Evolutionary conservation across 2,888 invertebrate genomes (phyloP).

Genomic region (Podotricha telesiphe): DNA sequence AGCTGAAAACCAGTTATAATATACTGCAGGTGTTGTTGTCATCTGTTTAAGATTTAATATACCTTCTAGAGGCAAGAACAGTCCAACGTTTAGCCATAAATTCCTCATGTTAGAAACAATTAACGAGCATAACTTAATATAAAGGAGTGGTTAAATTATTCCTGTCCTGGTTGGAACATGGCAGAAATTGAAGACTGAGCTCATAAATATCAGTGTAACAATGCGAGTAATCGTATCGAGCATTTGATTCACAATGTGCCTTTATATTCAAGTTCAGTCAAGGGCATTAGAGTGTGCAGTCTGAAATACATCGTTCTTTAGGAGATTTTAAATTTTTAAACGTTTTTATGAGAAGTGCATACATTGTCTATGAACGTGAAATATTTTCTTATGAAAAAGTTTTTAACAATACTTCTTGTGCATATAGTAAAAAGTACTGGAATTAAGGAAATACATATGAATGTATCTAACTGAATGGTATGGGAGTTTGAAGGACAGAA

Average conservation of each 20-base stretch:
- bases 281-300: slow-evolving; percentile 28
- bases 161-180: neutral
- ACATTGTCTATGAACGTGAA: neutral
- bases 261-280: slow-evolving; percentile 37
- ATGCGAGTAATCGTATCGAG: slow-evolving; percentile 31
- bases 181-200: slow-evolving; percentile 33
- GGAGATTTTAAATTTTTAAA: slow-evolving; percentile 13
- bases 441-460: neutral
- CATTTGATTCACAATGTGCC: slow-evolving; percentile 32
- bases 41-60: neutral
- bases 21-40: neutral
- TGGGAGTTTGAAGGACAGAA: neutral
- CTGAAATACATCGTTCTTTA: neutral
- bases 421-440: neutral
- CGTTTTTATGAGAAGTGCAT: neutral
- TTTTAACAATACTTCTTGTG: neutral
- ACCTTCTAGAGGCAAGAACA: neutral
- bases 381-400: neutral
- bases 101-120: slow-evolving; percentile 3
- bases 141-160: slow-evolving; percentile 23
- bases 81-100: neutral
- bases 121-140: slow-evolving; percentile 6
- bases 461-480: neutral
- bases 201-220: slow-evolving; percentile 36
- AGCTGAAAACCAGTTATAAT: neutral